These are phyloP conservation scores for Entelurus aequoreus DNA, from an alignment of 2,113 vertebrate species.

Conservation along the genomic window DNA sequence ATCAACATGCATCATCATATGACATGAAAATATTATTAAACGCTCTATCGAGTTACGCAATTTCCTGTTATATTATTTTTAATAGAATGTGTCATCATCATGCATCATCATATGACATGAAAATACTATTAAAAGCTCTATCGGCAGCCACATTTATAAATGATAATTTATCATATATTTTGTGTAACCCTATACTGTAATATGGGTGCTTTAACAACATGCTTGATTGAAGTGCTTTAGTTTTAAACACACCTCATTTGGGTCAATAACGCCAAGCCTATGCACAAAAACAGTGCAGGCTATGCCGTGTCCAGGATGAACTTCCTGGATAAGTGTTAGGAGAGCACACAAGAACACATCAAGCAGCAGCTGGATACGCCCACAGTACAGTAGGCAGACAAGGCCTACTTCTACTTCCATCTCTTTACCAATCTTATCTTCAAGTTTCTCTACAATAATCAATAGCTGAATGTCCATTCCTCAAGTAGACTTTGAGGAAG, in stretches of 20 bases:
- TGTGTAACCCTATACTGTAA: no score
- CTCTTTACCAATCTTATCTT: neutral
- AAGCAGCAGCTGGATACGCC: constrained; percentile 47
- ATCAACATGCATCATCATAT: no score
- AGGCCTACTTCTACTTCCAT: neutral
- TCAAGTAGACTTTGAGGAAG: neutral
- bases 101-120: no score
- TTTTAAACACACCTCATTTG: no score
- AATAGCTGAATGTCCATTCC: neutral
- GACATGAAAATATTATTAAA: no score
- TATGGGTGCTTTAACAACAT: neutral
- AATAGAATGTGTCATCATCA: no score
- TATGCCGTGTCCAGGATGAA: constrained; percentile 37
- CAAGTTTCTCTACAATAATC: neutral
- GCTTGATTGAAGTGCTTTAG: neutral
- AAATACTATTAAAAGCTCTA: no score
- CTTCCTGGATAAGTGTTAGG: constrained; percentile 34
- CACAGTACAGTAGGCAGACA: constrained; percentile 6
- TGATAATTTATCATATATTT: no score
- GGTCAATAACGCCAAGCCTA: neutral
- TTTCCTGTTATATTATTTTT: no score
- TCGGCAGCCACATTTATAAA: no score
- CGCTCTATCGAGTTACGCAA: no score
- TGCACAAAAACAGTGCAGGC: constrained; percentile 5
- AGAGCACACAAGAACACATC: constrained; percentile 62